Percentiles rank a stretch among this genome's conserved stretches.
These are phyloP conservation scores for Oceanites oceanicus DNA, from an alignment of 2,113 vertebrate genomes.

Conservation along the genomic window DNA sequence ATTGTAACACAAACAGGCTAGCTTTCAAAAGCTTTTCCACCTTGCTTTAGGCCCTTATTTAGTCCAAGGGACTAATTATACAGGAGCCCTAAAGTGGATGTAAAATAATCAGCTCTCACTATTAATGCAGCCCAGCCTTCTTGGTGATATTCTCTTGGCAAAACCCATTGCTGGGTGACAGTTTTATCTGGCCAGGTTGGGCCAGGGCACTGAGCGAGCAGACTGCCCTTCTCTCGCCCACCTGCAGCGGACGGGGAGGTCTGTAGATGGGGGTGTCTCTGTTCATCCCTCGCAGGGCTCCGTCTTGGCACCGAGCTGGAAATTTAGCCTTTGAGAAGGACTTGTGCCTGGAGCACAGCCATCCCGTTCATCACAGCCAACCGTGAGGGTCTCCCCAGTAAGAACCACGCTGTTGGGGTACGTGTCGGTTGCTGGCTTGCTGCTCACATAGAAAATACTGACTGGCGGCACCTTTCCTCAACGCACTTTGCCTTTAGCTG, in stretches of 20 bases:
- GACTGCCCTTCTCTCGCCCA: not conserved
- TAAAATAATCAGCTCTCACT: not conserved
- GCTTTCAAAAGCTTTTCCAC: not conserved
- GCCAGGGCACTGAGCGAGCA: not conserved
- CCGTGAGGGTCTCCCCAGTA: fast-evolving
- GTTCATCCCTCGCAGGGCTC: not conserved
- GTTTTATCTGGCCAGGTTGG: not conserved
- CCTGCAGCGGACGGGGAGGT: not conserved
- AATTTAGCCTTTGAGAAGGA: not conserved
- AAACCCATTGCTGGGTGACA: not conserved
- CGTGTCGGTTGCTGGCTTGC: not conserved
- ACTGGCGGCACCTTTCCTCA: not conserved
- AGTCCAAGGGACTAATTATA: not conserved
- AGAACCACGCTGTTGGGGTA: fast-evolving
- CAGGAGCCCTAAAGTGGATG: not conserved
- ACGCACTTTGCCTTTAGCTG: not conserved
- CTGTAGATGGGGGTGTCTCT: not conserved
- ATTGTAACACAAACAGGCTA: not conserved
- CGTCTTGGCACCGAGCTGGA: not conserved
- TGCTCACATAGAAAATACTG: not conserved
- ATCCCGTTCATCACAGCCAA: not conserved
- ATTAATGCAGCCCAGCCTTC: not conserved
- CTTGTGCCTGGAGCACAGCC: not conserved
- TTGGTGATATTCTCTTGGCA: not conserved
- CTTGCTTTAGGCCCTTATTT: not conserved